Percentiles rank a stretch among this genome's conserved stretches.
These are phyloP conservation scores for Hypselothyrea guttata DNA, from an alignment of 2,888 invertebrate species.

Conservation along the genomic window DNA sequence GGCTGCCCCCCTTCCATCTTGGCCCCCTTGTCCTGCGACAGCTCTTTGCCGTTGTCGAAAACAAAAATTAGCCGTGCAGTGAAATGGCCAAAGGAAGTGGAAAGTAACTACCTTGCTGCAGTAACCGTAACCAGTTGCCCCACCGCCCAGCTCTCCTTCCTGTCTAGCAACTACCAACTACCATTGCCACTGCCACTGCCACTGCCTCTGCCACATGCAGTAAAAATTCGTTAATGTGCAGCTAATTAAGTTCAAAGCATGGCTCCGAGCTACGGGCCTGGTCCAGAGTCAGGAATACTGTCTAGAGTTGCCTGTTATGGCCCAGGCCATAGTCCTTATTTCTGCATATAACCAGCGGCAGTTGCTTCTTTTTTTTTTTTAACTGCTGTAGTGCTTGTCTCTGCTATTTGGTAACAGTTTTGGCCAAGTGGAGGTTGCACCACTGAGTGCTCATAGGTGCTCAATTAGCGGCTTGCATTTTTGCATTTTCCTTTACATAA, in stretches of 20 bases:
- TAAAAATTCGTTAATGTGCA: conserved; percentile 71
- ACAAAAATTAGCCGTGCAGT: conserved; percentile 75
- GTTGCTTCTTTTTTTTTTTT: conserved; percentile 7
- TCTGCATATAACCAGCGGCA: conserved; percentile 10
- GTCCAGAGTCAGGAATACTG: conserved; percentile 24
- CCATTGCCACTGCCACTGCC: conserved; percentile 1
- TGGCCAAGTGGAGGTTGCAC: conserved; percentile 11
- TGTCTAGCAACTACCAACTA: conserved; percentile 2
- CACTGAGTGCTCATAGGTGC: background rate
- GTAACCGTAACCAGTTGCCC: conserved; percentile 38
- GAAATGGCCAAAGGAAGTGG: conserved; percentile 74
- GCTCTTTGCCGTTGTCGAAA: conserved; percentile 72
- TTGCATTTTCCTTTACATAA: conserved; percentile 14
- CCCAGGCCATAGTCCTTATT: conserved; percentile 6
- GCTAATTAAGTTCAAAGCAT: conserved; percentile 77
- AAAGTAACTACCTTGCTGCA: conserved; percentile 66
- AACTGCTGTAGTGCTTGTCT: background rate
- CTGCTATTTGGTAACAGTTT: conserved; percentile 17
- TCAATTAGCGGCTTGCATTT: conserved; percentile 33
- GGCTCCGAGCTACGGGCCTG: conserved; percentile 53
- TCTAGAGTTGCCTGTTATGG: conserved; percentile 14
- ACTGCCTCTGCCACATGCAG: conserved; percentile 57
- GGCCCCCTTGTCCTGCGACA: conserved; percentile 21
- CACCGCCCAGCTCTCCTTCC: conserved; percentile 6
- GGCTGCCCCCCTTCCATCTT: too few species aligned